Conservation (phyloP, 2,113 vertebrate genomes). For the Ceyx melanurus region DNA sequence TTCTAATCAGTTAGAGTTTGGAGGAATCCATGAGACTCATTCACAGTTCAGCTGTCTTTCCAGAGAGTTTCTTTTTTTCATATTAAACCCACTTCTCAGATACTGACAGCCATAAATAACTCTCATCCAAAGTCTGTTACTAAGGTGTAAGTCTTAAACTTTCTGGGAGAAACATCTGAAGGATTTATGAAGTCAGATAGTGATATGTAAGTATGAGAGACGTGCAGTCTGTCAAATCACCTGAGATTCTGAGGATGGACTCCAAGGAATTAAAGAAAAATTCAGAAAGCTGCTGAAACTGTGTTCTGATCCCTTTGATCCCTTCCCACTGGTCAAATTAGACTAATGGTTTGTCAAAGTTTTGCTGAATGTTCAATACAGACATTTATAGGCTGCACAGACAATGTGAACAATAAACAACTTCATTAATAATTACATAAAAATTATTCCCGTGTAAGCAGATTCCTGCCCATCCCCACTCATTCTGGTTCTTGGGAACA, state of each 20-base stretch:
- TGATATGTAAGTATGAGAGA: not conserved
- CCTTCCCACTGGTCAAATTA: not conserved
- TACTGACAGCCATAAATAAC: not conserved
- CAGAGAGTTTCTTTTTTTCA: not conserved
- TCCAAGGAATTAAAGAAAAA: not conserved
- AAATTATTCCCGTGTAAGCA: slow-evolving; percentile 25
- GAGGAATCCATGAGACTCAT: not conserved
- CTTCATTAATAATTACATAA: slow-evolving; percentile 53
- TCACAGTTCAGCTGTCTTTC: not conserved
- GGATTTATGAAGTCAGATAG: slow-evolving; percentile 22
- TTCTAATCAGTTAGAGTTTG: not conserved
- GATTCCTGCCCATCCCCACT: not conserved
- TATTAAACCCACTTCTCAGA: not conserved
- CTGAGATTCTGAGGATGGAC: not conserved
- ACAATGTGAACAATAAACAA: slow-evolving; percentile 34
- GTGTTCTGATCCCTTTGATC: not conserved
- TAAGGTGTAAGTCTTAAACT: not conserved
- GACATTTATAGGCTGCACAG: not conserved
- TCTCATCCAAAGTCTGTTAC: not conserved
- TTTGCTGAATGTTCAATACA: slow-evolving; percentile 22
- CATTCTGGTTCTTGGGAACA: not conserved
- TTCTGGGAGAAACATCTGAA: not conserved
- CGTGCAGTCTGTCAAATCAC: slow-evolving; percentile 5
- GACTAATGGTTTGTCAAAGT: slow-evolving; percentile 12
- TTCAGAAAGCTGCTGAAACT: slow-evolving; percentile 10